Evolutionary conservation across 2,113 vertebrate species (phyloP).

Genomic region (Periophthalmodon schlosseri): DNA sequence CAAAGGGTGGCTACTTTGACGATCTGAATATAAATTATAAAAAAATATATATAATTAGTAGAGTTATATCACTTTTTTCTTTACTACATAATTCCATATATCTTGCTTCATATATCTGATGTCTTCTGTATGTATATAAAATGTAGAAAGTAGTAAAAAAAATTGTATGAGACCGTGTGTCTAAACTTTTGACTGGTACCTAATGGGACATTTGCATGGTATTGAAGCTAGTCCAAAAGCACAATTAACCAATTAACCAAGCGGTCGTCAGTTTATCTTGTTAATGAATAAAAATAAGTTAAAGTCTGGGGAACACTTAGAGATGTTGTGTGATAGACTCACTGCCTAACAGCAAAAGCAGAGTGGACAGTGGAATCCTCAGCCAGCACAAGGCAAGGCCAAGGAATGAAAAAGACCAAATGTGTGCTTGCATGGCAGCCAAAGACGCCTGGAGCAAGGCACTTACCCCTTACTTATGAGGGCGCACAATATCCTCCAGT

Average conservation of each 20-base stretch:
- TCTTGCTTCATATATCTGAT: no score
- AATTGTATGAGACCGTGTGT: no score
- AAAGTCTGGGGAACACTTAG: not conserved
- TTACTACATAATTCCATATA: no score
- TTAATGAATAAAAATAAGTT: not conserved
- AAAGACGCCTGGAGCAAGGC: constrained; percentile 57
- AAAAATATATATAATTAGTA: no score
- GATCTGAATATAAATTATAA: no score
- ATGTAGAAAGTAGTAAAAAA: no score
- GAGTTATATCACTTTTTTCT: no score
- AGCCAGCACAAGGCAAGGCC: constrained; percentile 22
- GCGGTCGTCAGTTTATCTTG: not conserved
- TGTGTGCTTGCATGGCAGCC: constrained; percentile 31
- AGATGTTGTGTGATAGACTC: not conserved
- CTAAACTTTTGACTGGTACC: no score
- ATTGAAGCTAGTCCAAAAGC: not conserved
- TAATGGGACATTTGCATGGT: no score
- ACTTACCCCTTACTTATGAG: constrained; percentile 62
- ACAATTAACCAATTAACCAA: not conserved
- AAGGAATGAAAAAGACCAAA: constrained; percentile 38
- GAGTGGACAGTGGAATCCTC: not conserved
- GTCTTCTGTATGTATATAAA: no score
- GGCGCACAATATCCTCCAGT: constrained; percentile 40
- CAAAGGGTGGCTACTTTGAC: no score
- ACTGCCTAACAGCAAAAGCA: not conserved